Evolutionary conservation across 2,888 invertebrate genomes (phyloP), one percentile per base, ranked within the genome.

Genomic region (Mesorhabditis spiculigera): DNA sequence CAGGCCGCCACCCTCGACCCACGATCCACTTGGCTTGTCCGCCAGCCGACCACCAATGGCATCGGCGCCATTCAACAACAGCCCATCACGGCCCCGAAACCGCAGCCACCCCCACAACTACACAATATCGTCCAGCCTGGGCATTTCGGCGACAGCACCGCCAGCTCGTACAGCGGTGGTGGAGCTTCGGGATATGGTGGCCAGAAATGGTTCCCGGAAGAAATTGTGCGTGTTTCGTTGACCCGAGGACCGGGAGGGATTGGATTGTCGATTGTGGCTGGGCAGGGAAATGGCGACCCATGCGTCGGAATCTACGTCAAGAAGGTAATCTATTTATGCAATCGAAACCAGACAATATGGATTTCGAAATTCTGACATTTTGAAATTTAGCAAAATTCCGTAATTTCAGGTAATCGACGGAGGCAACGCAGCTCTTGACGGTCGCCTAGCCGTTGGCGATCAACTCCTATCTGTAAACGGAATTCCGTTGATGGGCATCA

Each of bases 191-290:
- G 28, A 28, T 28, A n/a, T 50, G 58, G 10, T 50, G 58, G 10
- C 58, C 58, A 50, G 58, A 50, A 28, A 50, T 50, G 58, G 58
- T 50, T 10, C 58, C 58, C 8, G 4, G 75, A 74, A 67, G 71
- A 73, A 4, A 63, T 75, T 16, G 72, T 75, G 4, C 71, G 73
- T 6, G 74, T 80, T n/a, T 69, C 69, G 10, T 65, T 80, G 63
- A 92, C 93, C 86, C 96, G 97, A 89, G 93, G 94, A 84, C 91
- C 93, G 75, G 78, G 96, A 75, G 96, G 97, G 75, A 95, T 98
- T 92, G 98, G 98, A 10, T 90, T 98, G 81, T 96, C 95, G 86
- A 98, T 98, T 83, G 96, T 98, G 4, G 97, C 97, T 8, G 97
- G 97, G 43, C 95, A 95, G 90, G 92, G 92, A 43, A 90, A 91